Evolutionary conservation across 2,113 vertebrate species (phyloP).

Genomic region (Microcebus lehilahytsara): DNA sequence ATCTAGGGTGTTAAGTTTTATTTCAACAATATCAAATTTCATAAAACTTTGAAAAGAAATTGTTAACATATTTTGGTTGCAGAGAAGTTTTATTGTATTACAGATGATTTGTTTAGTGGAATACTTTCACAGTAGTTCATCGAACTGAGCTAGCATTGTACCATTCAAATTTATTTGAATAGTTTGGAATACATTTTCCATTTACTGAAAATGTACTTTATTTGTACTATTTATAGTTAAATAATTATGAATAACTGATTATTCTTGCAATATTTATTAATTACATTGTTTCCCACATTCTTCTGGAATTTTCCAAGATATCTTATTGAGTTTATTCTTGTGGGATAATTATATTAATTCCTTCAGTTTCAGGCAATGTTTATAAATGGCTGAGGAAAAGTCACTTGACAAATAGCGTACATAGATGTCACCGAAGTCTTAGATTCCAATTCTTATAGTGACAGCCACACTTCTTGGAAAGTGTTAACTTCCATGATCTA

Average conservation of each 20-base stretch:
- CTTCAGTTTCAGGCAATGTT: neutral
- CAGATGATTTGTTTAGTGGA: neutral
- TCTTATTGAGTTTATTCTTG: neutral
- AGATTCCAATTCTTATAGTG: neutral
- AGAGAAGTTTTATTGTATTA: neutral
- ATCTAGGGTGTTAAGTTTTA: neutral
- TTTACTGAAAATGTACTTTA: neutral
- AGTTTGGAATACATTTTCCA: neutral
- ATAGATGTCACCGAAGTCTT: neutral
- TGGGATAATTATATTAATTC: neutral
- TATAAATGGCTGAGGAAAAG: neutral
- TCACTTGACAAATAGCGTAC: neutral
- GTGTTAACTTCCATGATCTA: neutral
- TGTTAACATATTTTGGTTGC: neutral
- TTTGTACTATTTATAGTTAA: neutral
- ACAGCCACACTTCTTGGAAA: neutral
- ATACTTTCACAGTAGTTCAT: neutral
- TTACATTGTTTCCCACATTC: neutral
- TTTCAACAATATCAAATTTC: neutral
- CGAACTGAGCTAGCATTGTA: neutral
- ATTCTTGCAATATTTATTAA: slow-evolving; percentile 16
- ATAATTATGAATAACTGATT: neutral
- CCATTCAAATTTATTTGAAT: neutral
- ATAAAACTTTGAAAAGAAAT: neutral
- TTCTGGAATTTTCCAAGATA: neutral